Evolutionary conservation across 2,113 vertebrate species (phyloP), one percentile per base, ranked within the genome.

Genomic region (Greenwoodochromis staneri): DNA sequence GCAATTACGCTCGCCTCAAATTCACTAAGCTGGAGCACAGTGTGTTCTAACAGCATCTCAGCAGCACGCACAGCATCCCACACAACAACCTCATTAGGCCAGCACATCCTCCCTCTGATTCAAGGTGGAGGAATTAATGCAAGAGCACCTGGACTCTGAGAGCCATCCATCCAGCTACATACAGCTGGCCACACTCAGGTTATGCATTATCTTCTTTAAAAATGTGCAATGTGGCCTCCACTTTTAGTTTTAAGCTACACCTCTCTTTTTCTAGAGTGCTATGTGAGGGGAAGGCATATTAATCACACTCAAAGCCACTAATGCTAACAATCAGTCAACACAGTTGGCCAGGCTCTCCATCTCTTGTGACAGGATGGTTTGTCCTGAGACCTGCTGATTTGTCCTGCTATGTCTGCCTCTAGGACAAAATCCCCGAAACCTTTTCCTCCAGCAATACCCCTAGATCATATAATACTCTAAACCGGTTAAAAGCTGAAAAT

Each of bases 281-380:
- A 97, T 96, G 95, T 96, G 95, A 96, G 96, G 92, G 96, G 93
- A 94, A 95, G 94, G 95, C 95, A 87, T 97, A 98, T 98, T 98
- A 98, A 98, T 99, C 98, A 98, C 96, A 97, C 96, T 98, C 98
- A 98, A 95, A 93, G 96, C 93, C 96, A 95, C 96, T 97, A 98
- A 98, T 97, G 83, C 95, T 97, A 97, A 98, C 97, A 97, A 98
- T 98, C 97, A 76, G 95, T 98, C 98, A 98, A 97, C 90, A 91
- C 92, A 87, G 96, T 95, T 94, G 90, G 94, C 84, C 84, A 89
- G 96, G 96, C 94, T 96, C 96, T 97, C 97, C 97, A 97, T 98
- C 97, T 96, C 95, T 86, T 38, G 87, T 95, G 97, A 98, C 97
- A 95, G 96, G 94, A 92, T 97, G 97, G 96, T 96, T 96, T 96